Conservation (phyloP, 2,113 vertebrate species). For the Triplophysa tibetana region DNA sequence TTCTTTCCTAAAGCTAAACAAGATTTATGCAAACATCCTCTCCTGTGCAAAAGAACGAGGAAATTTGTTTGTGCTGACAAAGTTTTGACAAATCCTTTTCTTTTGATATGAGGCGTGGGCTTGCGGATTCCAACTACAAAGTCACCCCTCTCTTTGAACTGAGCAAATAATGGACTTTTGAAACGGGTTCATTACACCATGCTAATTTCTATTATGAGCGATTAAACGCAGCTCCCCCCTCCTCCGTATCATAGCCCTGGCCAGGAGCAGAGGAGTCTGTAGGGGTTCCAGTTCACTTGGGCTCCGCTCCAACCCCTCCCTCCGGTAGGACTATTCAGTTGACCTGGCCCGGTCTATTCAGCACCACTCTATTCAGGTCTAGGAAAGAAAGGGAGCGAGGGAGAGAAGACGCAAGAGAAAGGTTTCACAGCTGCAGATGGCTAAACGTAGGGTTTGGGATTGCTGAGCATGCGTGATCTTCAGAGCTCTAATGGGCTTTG, state of each 20-base stretch:
- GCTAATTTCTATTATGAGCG: constrained; percentile 74
- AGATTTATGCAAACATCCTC: neutral
- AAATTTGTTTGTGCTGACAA: neutral
- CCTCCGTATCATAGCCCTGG: constrained; percentile 54
- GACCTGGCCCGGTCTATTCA: constrained; percentile 68
- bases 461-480: constrained; percentile 69
- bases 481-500: constrained; percentile 20
- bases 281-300: constrained; percentile 59
- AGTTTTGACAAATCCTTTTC: constrained; percentile 8
- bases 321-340: constrained; percentile 54
- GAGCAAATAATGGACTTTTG: constrained; percentile 63
- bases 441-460: constrained; percentile 38
- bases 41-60: neutral
- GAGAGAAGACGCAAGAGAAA: constrained; percentile 15
- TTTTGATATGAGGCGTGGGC: constrained; percentile 35
- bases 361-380: constrained; percentile 69
- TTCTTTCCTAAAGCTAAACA: neutral
- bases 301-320: constrained; percentile 45
- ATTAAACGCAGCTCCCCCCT: constrained; percentile 66
- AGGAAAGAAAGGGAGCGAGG: constrained; percentile 59
- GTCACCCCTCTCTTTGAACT: constrained; percentile 61
- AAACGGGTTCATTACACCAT: constrained; percentile 67
- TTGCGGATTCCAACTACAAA: constrained; percentile 34
- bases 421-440: constrained; percentile 62
- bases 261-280: constrained; percentile 54